Conservation (phyloP, 2,113 vertebrate genomes). For the Malurus cyaneus region DNA sequence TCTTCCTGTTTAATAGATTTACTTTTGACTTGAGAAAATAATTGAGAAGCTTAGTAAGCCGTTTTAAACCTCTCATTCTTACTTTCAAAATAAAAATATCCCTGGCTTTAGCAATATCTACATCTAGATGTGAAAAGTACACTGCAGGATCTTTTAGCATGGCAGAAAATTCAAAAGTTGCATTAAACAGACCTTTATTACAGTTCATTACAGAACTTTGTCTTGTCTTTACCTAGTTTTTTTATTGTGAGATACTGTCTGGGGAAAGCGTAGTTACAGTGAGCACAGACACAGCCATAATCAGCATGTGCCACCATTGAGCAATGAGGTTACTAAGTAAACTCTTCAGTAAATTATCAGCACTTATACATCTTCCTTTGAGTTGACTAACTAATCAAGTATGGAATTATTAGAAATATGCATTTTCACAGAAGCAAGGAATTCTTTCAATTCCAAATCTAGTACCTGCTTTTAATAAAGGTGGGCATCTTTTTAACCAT, state of each 20-base stretch:
- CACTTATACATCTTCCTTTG: background rate
- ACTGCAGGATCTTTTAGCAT: background rate
- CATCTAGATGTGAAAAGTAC: background rate
- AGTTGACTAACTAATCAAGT: background rate
- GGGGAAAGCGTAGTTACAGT: background rate
- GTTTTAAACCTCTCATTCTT: background rate
- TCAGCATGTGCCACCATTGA: background rate
- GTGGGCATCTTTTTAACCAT: background rate
- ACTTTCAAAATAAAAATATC: background rate
- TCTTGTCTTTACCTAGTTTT: background rate
- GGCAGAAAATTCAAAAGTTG: background rate
- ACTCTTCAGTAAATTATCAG: background rate
- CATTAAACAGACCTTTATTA: background rate
- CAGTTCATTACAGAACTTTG: background rate
- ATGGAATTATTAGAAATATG: background rate
- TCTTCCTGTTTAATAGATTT: background rate
- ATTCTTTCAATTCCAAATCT: background rate
- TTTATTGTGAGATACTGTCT: background rate
- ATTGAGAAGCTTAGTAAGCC: background rate
- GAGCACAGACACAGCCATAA: background rate
- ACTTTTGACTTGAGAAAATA: background rate
- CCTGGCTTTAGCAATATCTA: background rate
- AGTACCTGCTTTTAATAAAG: background rate
- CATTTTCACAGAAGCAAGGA: background rate
- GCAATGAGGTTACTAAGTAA: background rate